Evolutionary conservation across 2,888 invertebrate genomes (phyloP), one percentile per base, ranked within the genome.

Genomic region (Drosophila algonquin): DNA sequence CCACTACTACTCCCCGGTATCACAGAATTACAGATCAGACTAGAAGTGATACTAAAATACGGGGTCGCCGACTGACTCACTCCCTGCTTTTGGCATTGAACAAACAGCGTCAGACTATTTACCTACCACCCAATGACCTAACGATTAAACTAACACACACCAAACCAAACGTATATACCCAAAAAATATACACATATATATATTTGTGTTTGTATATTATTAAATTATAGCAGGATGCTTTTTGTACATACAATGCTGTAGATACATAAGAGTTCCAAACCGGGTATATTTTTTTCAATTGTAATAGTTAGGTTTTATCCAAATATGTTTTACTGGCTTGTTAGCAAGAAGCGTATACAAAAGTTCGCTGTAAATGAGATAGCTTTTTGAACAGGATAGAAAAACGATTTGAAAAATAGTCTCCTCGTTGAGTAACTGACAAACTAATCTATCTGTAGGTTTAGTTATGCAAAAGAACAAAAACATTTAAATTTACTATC

Each of bases 41-140:
- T 40, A 80, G 77, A 67, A 56, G 83, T 80, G 77, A 71, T 83
- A 86, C 69, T 77, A 52, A 62, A 63, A 63, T 59, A 82, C 80
- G 68, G 67, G 71, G 40, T n/a, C 40, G 7, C 69, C 63, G 67
- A 75, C 70, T 77, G 77, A 83, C 73, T 75, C 67, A 73, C 71
- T 63, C 62, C 54, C 51, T 63, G 74, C 74, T 64, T 72, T 72
- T 64, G 72, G 65, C 74, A 55, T 64, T 73, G 71, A 72, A 73
- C 63, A 72, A 72, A 84, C 79, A 65, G 79, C 79, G 63, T 74
- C 70, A 81, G 81, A 70, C 64, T 82, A 85, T 82, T 40, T 40
- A 40, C 14, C 40, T 7, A 40, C 14, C 40, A 40, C 24, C 24
- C 24, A 24, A 5, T 24, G 24, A 81, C 62, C 73, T 75, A 82